Evolutionary conservation across 2,888 invertebrate genomes (phyloP), one percentile per base, ranked within the genome.

Genomic region (Chydorus sphaericus): DNA sequence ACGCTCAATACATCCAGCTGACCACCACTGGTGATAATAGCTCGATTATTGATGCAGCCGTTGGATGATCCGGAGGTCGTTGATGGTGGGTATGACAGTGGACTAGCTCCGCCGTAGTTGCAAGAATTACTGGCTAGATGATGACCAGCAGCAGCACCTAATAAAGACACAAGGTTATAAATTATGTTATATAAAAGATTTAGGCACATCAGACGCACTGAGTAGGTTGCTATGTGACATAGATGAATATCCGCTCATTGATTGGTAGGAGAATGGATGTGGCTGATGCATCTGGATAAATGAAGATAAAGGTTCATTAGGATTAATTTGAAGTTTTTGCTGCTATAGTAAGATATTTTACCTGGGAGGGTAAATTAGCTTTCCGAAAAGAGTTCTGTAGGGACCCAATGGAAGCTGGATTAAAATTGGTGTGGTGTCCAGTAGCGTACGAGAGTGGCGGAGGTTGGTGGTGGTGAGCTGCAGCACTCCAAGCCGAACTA

Each of bases 251-350:
- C 37, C 18, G 31, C 30, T 37, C 33, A 52, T 52, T 16, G 52
- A 36, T 23, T 52, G 52, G 33, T 52, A 52, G 23, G 33, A 16
- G 20, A 52, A 52, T n/a, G n/a, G n/a, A 37, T 52, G 52, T 8
- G 52, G n/a, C 23, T 52, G 52, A 23, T 52, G 52, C 26, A 52
- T 52, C 52, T 52, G 33, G n/a, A 50, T 11, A 4, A 33, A 33
- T 10, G n/a, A 33, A 33, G n/a, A 10, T n/a, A 33, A 11, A n/a
- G 10, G 10, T 33, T 33, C 10, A 50, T 31, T 30, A 8, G 16
- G 20, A 18, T 16, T 14, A 6, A 4, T 18, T 30, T 4, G 18
- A 20, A 29, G 10, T 8, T 16, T 3, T 30, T 18, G n/a, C 11
- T 11, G 20, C 7, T 44, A 14, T 44, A 6, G 26, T 4, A n/a